A percentile compares a stretch with the other conserved stretches of the same genome.
phyloP scores from a whole-genome alignment of 2,888 invertebrate species.

The Apamea anceps region DNA sequence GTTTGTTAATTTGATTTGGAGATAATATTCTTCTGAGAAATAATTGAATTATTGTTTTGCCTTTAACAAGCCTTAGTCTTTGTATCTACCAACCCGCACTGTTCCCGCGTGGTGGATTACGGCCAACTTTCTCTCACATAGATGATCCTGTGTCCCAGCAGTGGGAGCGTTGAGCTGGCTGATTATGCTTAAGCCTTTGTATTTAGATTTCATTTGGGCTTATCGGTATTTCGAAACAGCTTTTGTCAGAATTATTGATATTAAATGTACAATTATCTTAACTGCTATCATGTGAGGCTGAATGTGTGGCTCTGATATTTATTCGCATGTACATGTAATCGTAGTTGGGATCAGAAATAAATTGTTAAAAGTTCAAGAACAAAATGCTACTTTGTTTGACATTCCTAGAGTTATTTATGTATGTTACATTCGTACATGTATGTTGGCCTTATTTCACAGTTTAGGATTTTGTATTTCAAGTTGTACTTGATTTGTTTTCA shows the following conservation, averaged over 20 bases:
- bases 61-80: slow-evolving; percentile 6
- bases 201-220: slow-evolving; percentile 14
- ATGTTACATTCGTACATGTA: slow-evolving; percentile 45
- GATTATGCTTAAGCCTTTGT: not conserved
- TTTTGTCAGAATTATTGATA: slow-evolving; percentile 55
- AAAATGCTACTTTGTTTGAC: slow-evolving; percentile 57
- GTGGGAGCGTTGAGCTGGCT: not conserved
- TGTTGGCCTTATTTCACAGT: slow-evolving; percentile 39
- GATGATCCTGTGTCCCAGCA: not conserved
- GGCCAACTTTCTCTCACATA: not conserved
- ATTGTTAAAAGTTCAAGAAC: slow-evolving; percentile 68
- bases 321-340: slow-evolving; percentile 56
- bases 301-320: slow-evolving; percentile 61
- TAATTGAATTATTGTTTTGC: slow-evolving; percentile 6
- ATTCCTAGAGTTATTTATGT: slow-evolving; percentile 57
- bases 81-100: not conserved
- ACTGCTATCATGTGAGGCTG: slow-evolving; percentile 47
- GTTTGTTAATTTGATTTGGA: slow-evolving; percentile 40
- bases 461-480: slow-evolving; percentile 32
- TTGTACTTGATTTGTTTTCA: slow-evolving; percentile 21
- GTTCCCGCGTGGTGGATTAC: not conserved
- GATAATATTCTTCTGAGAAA: slow-evolving; percentile 27
- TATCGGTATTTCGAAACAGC: slow-evolving; percentile 28
- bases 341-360: slow-evolving; percentile 61
- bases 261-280: slow-evolving; percentile 48